Conservation (phyloP, 2,797 vertebrate species). For the Dendrocincla fuliginosa region DNA sequence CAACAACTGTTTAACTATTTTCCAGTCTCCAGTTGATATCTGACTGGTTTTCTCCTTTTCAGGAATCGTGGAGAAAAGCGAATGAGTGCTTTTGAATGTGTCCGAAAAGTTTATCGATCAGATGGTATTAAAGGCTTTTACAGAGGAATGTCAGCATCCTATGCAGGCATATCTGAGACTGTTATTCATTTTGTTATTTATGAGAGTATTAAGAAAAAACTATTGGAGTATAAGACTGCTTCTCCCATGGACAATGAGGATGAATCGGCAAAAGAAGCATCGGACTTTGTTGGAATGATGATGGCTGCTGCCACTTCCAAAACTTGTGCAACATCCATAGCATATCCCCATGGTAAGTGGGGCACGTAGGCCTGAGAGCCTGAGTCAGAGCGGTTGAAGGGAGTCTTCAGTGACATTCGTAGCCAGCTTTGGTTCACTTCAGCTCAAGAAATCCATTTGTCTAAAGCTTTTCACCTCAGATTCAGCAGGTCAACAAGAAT, state of each 20-base stretch:
- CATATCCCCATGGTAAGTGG: conserved; percentile 93
- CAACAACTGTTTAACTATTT: background rate
- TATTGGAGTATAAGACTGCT: conserved; percentile 85
- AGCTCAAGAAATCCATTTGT: background rate
- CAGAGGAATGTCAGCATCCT: conserved; percentile 97
- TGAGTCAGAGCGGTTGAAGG: background rate
- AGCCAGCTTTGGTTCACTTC: background rate
- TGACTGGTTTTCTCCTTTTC: background rate
- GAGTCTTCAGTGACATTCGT: background rate
- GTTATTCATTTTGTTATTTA: conserved; percentile 99
- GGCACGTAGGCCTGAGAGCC: background rate
- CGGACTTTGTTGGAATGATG: conserved; percentile 98
- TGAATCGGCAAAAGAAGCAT: conserved; percentile 87
- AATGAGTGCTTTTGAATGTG: conserved; percentile 93
- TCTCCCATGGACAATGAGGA: conserved; percentile 87
- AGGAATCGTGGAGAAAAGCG: conserved; percentile 91
- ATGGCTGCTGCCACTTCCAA: conserved; percentile 97
- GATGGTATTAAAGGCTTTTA: conserved; percentile 96
- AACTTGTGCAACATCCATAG: conserved; percentile 94
- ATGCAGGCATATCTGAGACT: conserved; percentile 98
- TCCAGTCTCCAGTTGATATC: background rate
- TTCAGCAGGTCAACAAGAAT: accelerated
- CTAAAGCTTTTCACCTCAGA: background rate
- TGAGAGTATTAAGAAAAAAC: conserved; percentile 94
- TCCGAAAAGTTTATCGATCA: conserved; percentile 89